Evolutionary conservation across 2,113 vertebrate genomes (phyloP).

Genomic region (Amazona vittata): DNA sequence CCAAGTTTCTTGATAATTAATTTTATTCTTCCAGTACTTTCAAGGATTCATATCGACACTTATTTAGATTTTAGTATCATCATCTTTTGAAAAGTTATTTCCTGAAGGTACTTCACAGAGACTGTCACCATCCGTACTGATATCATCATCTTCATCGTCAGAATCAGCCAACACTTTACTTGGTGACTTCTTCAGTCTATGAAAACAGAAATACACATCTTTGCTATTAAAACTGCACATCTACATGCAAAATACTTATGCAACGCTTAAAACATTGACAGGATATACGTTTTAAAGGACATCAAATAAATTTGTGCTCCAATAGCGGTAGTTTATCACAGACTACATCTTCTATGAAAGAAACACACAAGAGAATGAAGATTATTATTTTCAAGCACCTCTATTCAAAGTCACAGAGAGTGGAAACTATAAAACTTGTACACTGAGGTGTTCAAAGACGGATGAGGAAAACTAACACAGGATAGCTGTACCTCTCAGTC

Average conservation of each 20-base stretch:
- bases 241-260: background rate
- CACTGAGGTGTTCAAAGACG: background rate
- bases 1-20: background rate
- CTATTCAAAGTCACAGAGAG: background rate
- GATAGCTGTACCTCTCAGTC: background rate
- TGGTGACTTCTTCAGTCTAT: conserved; percentile 86
- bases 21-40: background rate
- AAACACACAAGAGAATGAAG: background rate
- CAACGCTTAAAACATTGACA: background rate
- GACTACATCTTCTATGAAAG: background rate
- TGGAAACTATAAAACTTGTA: background rate
- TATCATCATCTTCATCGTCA: conserved; percentile 79
- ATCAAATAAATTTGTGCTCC: background rate
- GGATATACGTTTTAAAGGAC: background rate
- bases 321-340: background rate
- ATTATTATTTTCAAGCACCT: background rate
- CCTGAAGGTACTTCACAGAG: conserved; percentile 85
- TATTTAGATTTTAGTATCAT: conserved; percentile 52
- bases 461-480: background rate
- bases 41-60: background rate
- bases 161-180: conserved; percentile 83
- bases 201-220: conserved; percentile 27
- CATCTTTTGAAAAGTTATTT: conserved; percentile 83
- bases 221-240: background rate
- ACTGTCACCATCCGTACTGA: conserved; percentile 90